phyloP scores from a whole-genome alignment of 1,140 invertebrate genomes.

The Melipona quadrifasciata region DNA sequence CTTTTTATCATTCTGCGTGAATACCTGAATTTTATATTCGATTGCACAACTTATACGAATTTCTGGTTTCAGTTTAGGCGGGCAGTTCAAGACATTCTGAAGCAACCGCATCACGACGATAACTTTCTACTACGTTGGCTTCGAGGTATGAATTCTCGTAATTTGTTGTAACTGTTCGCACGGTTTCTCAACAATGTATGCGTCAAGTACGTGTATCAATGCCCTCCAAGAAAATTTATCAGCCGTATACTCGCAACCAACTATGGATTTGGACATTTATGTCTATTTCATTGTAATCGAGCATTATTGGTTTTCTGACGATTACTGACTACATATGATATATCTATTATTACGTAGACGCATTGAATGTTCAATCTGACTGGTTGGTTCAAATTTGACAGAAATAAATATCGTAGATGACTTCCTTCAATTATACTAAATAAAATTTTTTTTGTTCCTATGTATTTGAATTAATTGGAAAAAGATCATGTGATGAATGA shows the following conservation, averaged over 20 bases:
- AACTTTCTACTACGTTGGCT: conserved; percentile 91
- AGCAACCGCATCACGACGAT: conserved; percentile 88
- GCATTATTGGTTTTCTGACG: neutral
- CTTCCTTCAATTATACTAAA: neutral
- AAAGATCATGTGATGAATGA: too few species aligned
- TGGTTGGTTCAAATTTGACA: neutral
- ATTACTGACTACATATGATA: neutral
- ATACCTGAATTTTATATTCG: neutral
- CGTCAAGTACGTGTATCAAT: neutral
- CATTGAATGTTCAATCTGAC: too few species aligned
- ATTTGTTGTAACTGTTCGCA: conserved; percentile 11
- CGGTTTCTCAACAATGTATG: neutral
- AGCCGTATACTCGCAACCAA: neutral
- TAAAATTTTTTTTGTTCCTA: neutral
- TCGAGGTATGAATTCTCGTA: conserved; percentile 84
- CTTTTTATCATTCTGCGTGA: neutral
- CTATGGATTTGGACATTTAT: neutral
- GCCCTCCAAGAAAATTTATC: neutral
- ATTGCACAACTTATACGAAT: conserved; percentile 2
- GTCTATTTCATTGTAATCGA: neutral
- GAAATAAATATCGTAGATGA: neutral
- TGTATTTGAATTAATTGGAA: too few species aligned
- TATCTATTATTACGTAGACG: too few species aligned
- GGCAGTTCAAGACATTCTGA: conserved; percentile 84
- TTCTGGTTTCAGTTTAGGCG: conserved; percentile 86